Evolutionary conservation across 2,797 vertebrate species (phyloP).

Genomic region (Enteromius unitaeniatus): DNA sequence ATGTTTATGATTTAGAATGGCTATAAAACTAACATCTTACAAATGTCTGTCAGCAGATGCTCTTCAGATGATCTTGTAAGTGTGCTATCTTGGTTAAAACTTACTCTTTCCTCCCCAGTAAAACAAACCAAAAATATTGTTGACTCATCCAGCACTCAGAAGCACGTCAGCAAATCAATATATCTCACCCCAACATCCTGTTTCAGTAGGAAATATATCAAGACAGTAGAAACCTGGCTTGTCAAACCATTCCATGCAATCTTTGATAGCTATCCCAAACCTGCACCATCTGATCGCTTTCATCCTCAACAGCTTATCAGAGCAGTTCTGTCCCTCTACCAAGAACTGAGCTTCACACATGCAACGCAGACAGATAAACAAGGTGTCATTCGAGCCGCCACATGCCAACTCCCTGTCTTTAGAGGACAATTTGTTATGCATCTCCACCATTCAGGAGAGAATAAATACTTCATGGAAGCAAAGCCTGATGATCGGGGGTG

Average conservation of each 20-base stretch:
- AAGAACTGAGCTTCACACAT: not conserved
- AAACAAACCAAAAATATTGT: not conserved
- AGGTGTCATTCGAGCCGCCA: constrained; percentile 18
- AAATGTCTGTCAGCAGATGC: not conserved
- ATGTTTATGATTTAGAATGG: too few relatives aligned
- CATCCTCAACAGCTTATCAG: constrained; percentile 1
- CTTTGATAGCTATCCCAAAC: not conserved
- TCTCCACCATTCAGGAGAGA: constrained; percentile 47
- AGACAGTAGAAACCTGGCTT: not conserved
- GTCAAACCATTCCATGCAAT: constrained; percentile 17
- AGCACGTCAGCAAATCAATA: not conserved
- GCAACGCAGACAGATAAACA: constrained; percentile 23
- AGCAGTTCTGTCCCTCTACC: not conserved
- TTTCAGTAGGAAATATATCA: not conserved
- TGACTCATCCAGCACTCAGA: not conserved
- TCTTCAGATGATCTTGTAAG: not conserved
- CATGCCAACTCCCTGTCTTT: constrained; percentile 21
- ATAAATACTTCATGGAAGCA: constrained; percentile 57
- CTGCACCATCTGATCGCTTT: not conserved
- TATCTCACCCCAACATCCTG: not conserved
- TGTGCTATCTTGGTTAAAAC: not conserved
- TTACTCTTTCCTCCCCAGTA: not conserved
- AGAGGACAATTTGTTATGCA: constrained; percentile 58
- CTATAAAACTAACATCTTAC: not conserved
- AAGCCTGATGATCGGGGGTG: constrained; percentile 51